Base-by-base conservation (phyloP, 2,797 vertebrate species). In the Lerista edwardsae region DNA sequence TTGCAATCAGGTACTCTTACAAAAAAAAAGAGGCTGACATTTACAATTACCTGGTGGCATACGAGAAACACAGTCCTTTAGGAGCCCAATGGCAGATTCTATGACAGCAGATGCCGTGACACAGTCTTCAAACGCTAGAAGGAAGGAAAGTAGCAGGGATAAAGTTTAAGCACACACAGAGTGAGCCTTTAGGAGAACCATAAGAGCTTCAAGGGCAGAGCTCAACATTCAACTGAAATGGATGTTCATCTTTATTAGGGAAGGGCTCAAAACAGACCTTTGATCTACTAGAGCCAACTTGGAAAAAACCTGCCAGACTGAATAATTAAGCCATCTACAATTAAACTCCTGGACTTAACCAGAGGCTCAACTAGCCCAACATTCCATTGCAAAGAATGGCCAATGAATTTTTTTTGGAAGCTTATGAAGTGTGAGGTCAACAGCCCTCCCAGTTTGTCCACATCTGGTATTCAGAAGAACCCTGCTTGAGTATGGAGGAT, bases 41-140 rank as follows among this genome's bases (percentile, higher is more conserved):
- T 55, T 80, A 36, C 21, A 81, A 91, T 87, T 96, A 99, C 99
- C 98, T 97, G 97, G 86, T 61, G 98, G 98, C 98, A 99, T 99
- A 89, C 95, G 94, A 65, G 97, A 97, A 87, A 99, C 93, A 90
- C 98, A 99, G 93, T 95, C 94, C 85, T 94, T 96, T 72, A 99
- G 96, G 74, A 98, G 96, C 84, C 96, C 97, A 86, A 98, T 94
- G 27, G 97, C 97, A 0, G 96, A 97, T 88, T 99, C 98, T 0
- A 98, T 95, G 69, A 99, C 96, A 47, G 96, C 95, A 89, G 97
- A 96, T 79, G 97, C 97, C 0, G 97, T 98, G 85, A 97, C 82
- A 51, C 93, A 96, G 81, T 99, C 98, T 91, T 99, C 98, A 93
- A 97, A 97, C 2, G 97, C 98, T 99, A 92, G 0, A 3, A 78